Conservation (phyloP, 30 jellyfish, hydroid and myxozoan genomes). For the Aurelia aurita region DNA sequence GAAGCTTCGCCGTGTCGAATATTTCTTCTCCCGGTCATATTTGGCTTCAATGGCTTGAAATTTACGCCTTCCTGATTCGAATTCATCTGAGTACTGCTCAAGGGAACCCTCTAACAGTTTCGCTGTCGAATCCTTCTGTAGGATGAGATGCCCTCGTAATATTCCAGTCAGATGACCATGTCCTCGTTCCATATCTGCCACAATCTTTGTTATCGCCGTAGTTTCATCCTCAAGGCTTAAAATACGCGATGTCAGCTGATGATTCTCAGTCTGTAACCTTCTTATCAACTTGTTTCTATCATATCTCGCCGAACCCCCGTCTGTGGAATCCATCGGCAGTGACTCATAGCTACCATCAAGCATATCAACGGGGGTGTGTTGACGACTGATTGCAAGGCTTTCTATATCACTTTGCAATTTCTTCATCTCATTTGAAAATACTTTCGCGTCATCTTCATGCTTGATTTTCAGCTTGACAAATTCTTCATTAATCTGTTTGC, state of each 20-base stretch:
- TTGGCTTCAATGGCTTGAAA: conserved; percentile 75
- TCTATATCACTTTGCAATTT: conserved; percentile 61
- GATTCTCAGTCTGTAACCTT: conserved; percentile 91
- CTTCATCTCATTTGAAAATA: conserved; percentile 45
- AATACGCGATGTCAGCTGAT: conserved; percentile 71
- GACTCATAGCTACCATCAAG: conserved; percentile 66
- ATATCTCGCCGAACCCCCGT: conserved; percentile 36
- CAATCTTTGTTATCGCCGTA: conserved; percentile 87
- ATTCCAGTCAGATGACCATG: conserved; percentile 99
- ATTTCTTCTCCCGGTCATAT: conserved; percentile 75
- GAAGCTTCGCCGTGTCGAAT: conserved; percentile 76
- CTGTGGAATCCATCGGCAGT: conserved; percentile 41
- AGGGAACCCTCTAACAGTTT: conserved; percentile 87
- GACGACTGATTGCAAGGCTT: not conserved
- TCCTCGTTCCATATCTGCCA: conserved; percentile 98
- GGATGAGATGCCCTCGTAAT: conserved; percentile 85
- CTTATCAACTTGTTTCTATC: conserved; percentile 64
- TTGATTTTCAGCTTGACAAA: conserved; percentile 55
- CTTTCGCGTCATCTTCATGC: conserved; percentile 46
- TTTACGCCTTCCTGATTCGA: conserved; percentile 70
- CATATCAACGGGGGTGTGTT: conserved; percentile 29
- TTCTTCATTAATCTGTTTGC: conserved; percentile 65
- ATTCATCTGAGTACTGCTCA: conserved; percentile 85
- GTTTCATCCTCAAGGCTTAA: conserved; percentile 89
- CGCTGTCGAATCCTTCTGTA: conserved; percentile 92